Conservation (phyloP, 1,140 invertebrate species). For the Orchesella cincta region DNA sequence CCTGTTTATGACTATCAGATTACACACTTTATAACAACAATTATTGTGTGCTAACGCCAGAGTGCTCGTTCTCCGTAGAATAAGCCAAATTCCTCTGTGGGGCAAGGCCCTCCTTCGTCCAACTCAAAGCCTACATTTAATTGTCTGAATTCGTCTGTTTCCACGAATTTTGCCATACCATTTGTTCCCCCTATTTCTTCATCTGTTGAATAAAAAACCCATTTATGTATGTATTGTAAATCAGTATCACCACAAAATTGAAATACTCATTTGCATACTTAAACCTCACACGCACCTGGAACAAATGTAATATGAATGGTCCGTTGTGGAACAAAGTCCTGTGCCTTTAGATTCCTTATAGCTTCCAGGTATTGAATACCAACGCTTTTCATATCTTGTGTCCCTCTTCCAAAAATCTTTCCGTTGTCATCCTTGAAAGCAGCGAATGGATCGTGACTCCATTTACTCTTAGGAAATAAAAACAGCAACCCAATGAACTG, state of each 20-base stretch:
- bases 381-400: constrained; percentile 82
- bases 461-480: constrained; percentile 66
- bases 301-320: constrained; percentile 77
- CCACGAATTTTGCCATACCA: constrained; percentile 81
- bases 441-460: constrained; percentile 77
- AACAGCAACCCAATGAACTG: constrained; percentile 3
- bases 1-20: background rate
- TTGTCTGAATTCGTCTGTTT: constrained; percentile 72
- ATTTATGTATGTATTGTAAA: too few relatives aligned
- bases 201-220: constrained; percentile 61
- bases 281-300: constrained; percentile 72
- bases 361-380: constrained; percentile 79
- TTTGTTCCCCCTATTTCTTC: constrained; percentile 86
- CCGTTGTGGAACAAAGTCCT: constrained; percentile 61
- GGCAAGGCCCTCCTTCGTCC: constrained; percentile 81
- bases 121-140: constrained; percentile 88
- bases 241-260: background rate
- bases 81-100: constrained; percentile 66
- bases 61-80: constrained; percentile 76
- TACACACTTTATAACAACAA: background rate
- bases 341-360: constrained; percentile 65
- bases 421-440: constrained; percentile 74
- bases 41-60: constrained; percentile 63
- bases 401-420: constrained; percentile 77
- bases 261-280: background rate